Conservation (phyloP, 2,888 invertebrate genomes). For the Lepidonotus clava region DNA sequence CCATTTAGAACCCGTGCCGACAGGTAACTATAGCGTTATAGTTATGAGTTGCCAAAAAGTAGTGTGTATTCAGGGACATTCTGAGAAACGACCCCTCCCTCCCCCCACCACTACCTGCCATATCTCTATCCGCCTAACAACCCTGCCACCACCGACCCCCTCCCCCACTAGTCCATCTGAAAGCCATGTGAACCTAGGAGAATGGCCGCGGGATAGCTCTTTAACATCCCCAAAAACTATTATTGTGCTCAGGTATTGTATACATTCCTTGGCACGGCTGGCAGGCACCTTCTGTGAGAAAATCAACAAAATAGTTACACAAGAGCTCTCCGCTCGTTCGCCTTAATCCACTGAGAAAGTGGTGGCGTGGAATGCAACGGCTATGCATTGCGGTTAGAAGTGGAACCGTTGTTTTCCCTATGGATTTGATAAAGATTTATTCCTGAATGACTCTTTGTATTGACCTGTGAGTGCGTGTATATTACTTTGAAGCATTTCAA, state of each 20-base stretch:
- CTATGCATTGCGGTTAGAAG: background rate
- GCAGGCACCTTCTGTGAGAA: background rate
- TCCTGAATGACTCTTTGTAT: background rate
- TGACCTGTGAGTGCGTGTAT: background rate
- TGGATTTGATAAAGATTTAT: background rate
- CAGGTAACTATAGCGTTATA: background rate
- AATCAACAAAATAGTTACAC: conserved; percentile 14
- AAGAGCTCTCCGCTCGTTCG: background rate
- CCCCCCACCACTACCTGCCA: too few relatives aligned
- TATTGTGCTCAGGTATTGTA: too few relatives aligned
- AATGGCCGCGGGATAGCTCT: background rate
- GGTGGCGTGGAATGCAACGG: background rate
- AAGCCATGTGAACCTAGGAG: too few relatives aligned
- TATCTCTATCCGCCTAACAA: too few relatives aligned
- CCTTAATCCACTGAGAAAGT: conserved; percentile 6
- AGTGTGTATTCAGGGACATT: background rate
- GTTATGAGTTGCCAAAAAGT: background rate
- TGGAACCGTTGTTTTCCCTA: background rate
- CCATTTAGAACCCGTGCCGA: too few relatives aligned
- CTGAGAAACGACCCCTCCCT: too few relatives aligned
- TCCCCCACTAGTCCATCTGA: background rate
- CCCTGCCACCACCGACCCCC: too few relatives aligned
- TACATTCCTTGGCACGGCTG: background rate
- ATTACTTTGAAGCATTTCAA: background rate
- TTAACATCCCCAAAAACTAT: background rate